A percentile compares a stretch with the other conserved stretches of the same genome.
phyloP scores from a whole-genome alignment of 2,888 invertebrate genomes.

The Mythimna albipuncta region DNA sequence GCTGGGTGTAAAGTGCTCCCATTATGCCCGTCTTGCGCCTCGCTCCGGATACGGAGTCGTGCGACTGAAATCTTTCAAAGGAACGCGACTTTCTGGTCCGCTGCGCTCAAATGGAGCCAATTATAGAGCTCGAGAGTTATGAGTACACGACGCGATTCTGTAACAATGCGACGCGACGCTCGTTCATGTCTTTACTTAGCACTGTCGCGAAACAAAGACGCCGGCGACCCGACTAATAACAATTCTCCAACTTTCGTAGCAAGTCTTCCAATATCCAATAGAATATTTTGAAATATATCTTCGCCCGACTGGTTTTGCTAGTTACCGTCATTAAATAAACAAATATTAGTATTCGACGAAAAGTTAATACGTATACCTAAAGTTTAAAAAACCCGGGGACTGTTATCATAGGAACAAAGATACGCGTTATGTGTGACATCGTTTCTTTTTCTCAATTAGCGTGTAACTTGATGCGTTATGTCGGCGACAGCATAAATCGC shows the following conservation, averaged over 20 bases:
- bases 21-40: conserved; percentile 79
- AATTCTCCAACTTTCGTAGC: conserved; percentile 21
- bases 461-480: conserved; percentile 44
- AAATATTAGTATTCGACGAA: conserved; percentile 4
- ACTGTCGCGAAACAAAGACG: conserved; percentile 43
- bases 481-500: conserved; percentile 65
- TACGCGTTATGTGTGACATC: not conserved
- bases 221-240: conserved; percentile 5
- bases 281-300: conserved; percentile 20
- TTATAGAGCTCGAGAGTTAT: conserved; percentile 71
- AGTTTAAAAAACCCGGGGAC: not conserved
- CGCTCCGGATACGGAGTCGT: conserved; percentile 75
- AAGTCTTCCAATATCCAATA: not conserved
- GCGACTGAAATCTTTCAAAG: conserved; percentile 82
- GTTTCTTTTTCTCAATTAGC: conserved; percentile 40
- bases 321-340: not conserved
- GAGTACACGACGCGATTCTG: conserved; percentile 57
- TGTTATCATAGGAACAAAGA: conserved; percentile 9
- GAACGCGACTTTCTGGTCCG: conserved; percentile 83
- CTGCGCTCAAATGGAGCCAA: conserved; percentile 82
- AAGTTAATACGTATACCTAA: not conserved
- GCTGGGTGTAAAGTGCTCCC: conserved; percentile 89
- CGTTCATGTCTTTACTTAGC: conserved; percentile 61
- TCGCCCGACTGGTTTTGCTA: not conserved
- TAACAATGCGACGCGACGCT: conserved; percentile 37